Evolutionary conservation across 53 echinoderm and acorn worm genomes (phyloP), one percentile per base, ranked within the genome.

Genomic region (Echinarachnius parma): DNA sequence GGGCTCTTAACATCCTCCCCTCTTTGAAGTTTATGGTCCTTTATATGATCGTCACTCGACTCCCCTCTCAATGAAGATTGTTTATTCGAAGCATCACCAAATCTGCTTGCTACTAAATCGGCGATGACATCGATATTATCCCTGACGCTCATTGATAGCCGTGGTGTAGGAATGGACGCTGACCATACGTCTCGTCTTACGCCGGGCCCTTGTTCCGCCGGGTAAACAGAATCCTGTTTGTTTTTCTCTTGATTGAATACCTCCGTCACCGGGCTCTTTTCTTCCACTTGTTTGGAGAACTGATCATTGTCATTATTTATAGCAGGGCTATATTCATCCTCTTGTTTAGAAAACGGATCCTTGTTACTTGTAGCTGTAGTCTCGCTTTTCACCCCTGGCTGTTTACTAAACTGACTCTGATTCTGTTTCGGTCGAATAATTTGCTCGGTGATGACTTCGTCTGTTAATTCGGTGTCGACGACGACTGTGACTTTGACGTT

Each of bases 111-210:
- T 37, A 72, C 4, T 33, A 72, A 56, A 42, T 72, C 74, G 15
- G 74, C 74, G 42, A 72, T 72, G 18, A 72, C 74, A 39, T 72
- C 57, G 16, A 72, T 37, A 72, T 72, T 72, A 58, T 72, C 74
- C 14, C 28, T 56, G 16, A 58, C 74, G 22, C 74, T 72, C 28
- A 72, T 26, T 34, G 74, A 72, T n/a, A 57, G 58, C 27, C 74
- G 37, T 34, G 56, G 56, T 36, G 55, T 72, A 26, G 74, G 74
- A 72, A 72, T 57, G 57, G 74, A 42, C 55, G 56, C 74, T n/a
- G n/a, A 36, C 14, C 57, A 24, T 26, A 14, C 25, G 3, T 57
- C 74, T 72, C 74, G 55, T 18, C 34, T 72, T 42, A 72, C 56
- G 10, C 14, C 55, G 36, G 22, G 10, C 33, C 23, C 34, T 72